Conservation (phyloP, 1,140 invertebrate genomes). For the Listronotus oregonensis region DNA sequence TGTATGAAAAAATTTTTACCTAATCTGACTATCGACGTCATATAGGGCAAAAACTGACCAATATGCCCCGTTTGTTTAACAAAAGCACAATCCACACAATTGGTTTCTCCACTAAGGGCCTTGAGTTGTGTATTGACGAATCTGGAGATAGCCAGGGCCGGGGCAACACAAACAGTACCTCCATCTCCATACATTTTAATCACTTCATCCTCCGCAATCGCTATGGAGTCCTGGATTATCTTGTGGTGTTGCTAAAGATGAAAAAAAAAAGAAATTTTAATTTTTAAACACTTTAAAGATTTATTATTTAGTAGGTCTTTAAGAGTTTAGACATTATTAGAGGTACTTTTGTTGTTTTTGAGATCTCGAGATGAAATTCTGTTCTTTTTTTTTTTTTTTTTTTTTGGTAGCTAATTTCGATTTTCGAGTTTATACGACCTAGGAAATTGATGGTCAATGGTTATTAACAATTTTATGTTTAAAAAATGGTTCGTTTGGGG, state of each 20-base stretch:
- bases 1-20: conserved; percentile 32
- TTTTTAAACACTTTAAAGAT: too few relatives aligned
- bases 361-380: too few relatives aligned
- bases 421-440: too few relatives aligned
- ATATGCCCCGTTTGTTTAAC: conserved; percentile 50
- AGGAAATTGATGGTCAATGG: too few relatives aligned
- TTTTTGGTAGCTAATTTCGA: too few relatives aligned
- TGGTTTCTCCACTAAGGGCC: conserved; percentile 43
- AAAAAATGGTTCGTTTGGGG: too few relatives aligned
- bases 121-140: conserved; percentile 48
- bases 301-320: too few relatives aligned
- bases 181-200: conserved; percentile 39
- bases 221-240: conserved; percentile 42
- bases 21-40: conserved; percentile 50
- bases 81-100: conserved; percentile 49
- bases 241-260: conserved; percentile 29
- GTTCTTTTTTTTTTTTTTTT: too few relatives aligned
- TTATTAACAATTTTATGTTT: too few relatives aligned
- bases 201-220: conserved; percentile 44
- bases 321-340: too few relatives aligned
- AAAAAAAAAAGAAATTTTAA: background rate
- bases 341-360: too few relatives aligned
- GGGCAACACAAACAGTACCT: conserved; percentile 37
- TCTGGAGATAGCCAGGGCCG: conserved; percentile 48
- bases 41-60: conserved; percentile 49